phyloP scores from a whole-genome alignment of 2,113 vertebrate species.

The Peromyscus leucopus region DNA sequence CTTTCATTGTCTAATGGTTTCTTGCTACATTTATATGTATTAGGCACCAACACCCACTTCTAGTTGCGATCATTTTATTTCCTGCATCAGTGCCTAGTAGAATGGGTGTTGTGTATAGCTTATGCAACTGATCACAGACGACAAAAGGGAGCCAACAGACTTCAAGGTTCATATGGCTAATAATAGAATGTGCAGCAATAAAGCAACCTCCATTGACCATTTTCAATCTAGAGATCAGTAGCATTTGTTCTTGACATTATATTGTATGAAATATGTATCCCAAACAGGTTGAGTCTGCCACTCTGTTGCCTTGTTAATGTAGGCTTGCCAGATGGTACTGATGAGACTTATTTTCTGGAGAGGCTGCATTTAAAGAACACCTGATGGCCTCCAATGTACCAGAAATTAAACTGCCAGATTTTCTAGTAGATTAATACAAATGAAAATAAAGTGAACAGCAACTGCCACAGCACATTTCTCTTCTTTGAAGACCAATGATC shows the following conservation, averaged over 20 bases:
- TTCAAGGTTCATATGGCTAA: slow-evolving; percentile 41
- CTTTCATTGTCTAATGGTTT: slow-evolving; percentile 80
- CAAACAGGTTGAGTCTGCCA: slow-evolving; percentile 58
- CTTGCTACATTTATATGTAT: slow-evolving; percentile 81
- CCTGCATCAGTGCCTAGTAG: slow-evolving; percentile 50
- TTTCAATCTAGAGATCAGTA: slow-evolving; percentile 47
- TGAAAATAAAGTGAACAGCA: neutral
- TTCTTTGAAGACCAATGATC: neutral
- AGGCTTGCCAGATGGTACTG: slow-evolving; percentile 70
- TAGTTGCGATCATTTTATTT: slow-evolving; percentile 61
- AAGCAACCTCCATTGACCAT: slow-evolving; percentile 29
- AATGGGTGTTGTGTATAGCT: slow-evolving; percentile 38
- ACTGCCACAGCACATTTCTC: neutral
- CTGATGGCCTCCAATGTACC: slow-evolving; percentile 69
- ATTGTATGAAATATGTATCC: slow-evolving; percentile 22
- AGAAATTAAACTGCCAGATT: slow-evolving; percentile 67
- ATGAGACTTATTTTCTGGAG: slow-evolving; percentile 74
- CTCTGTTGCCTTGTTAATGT: slow-evolving; percentile 36
- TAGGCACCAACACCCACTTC: slow-evolving; percentile 75
- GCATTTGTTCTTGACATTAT: slow-evolving; percentile 16
- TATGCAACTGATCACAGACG: slow-evolving; percentile 62
- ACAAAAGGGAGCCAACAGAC: slow-evolving; percentile 36
- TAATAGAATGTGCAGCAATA: slow-evolving; percentile 53
- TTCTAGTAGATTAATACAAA: slow-evolving; percentile 67
- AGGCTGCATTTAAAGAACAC: slow-evolving; percentile 75